Conservation (phyloP, 2,797 vertebrate genomes). For the Nasua narica region DNA sequence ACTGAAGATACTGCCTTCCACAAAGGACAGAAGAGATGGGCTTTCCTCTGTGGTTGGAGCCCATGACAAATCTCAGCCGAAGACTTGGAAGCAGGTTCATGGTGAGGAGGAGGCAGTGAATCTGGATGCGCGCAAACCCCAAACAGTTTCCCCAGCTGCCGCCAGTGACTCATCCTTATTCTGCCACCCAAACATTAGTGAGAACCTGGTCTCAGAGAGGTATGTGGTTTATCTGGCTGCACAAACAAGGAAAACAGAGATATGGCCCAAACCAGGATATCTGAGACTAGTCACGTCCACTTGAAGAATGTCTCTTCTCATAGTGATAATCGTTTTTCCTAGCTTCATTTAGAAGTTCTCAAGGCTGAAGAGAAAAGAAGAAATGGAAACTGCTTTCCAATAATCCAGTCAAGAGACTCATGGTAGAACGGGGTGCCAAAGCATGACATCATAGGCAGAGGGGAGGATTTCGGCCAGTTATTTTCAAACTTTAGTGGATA, state of each 20-base stretch:
- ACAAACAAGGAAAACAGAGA: neutral
- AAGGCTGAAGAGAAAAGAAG: neutral
- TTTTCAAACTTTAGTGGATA: neutral
- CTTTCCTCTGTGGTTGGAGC: conserved; percentile 72
- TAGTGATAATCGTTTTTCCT: neutral
- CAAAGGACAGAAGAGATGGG: conserved; percentile 63
- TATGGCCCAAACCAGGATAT: neutral
- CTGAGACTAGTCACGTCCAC: neutral
- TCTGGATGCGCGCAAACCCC: conserved; percentile 31
- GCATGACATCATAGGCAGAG: neutral
- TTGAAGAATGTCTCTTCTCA: neutral
- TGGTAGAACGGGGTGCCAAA: neutral
- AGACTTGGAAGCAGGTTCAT: conserved; percentile 59
- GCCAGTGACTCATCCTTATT: conserved; percentile 17
- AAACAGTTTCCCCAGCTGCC: neutral
- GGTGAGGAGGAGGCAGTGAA: conserved; percentile 69
- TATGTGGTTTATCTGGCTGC: neutral
- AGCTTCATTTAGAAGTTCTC: neutral
- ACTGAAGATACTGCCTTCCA: conserved; percentile 69
- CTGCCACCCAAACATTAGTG: neutral
- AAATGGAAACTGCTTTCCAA: neutral
- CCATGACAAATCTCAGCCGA: conserved; percentile 73
- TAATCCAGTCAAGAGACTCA: neutral
- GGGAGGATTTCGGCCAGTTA: neutral
- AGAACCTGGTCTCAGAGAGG: neutral